Evolutionary conservation across 2,888 invertebrate genomes (phyloP).

Genomic region (Catocala fraxini): DNA sequence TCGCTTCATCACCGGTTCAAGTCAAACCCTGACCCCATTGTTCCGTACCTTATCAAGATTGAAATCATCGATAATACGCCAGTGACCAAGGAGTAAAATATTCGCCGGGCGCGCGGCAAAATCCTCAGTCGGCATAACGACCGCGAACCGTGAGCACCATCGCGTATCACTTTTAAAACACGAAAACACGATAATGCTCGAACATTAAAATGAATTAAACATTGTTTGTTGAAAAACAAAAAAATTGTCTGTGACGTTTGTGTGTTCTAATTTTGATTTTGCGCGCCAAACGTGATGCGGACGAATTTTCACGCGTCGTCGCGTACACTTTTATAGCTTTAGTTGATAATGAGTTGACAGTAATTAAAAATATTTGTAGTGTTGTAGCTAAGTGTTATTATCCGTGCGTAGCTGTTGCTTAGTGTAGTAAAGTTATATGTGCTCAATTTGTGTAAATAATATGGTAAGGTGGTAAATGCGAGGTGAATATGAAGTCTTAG

Average conservation of each 20-base stretch:
- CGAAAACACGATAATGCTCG: conserved; percentile 50
- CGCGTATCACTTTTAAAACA: conserved; percentile 51
- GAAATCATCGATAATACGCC: conserved; percentile 79
- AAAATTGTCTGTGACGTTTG: conserved; percentile 64
- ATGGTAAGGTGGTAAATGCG: conserved; percentile 58
- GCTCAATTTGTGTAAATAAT: conserved; percentile 49
- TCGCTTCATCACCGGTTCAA: conserved; percentile 62
- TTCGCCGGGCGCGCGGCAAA: conserved; percentile 63
- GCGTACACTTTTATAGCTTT: conserved; percentile 37
- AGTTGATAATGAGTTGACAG: conserved; percentile 54
- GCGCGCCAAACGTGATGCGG: conserved; percentile 64
- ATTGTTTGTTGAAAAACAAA: conserved; percentile 58
- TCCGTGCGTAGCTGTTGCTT: conserved; percentile 26
- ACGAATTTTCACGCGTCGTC: conserved; percentile 45
- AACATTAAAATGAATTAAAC: conserved; percentile 61
- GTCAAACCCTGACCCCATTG: conserved; percentile 81
- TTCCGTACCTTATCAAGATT: conserved; percentile 78
- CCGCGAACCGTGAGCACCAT: conserved; percentile 70
- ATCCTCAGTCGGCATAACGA: conserved; percentile 78
- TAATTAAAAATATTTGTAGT: conserved; percentile 36
- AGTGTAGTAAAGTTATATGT: conserved; percentile 37
- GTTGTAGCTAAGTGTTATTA: conserved; percentile 34
- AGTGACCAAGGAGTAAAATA: conserved; percentile 75
- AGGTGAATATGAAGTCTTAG: conserved; percentile 33
- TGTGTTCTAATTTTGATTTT: conserved; percentile 69